Evolutionary conservation across 1,140 invertebrate genomes (phyloP), one percentile per base, ranked within the genome.

Genomic region (Zaprionus inermis): DNA sequence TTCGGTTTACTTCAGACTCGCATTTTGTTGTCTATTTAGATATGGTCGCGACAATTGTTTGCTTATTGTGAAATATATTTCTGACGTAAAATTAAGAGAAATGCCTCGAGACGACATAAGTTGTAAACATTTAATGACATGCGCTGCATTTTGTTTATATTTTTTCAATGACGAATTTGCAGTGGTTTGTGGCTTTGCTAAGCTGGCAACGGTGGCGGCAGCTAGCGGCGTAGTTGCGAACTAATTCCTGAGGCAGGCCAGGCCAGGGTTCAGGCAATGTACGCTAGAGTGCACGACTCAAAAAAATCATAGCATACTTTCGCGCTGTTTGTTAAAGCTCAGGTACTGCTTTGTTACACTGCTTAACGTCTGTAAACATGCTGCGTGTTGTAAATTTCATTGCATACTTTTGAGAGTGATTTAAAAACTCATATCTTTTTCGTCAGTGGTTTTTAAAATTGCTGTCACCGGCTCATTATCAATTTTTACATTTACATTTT

Each of bases 11-110:
- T 49, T 11, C 44, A 49, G 44, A 20, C 16, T 49, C 10, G n/a
- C 7, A 12, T 49, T 49, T 22, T 11, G 18, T 49, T 20, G 1
- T 5, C 44, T 49, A 12, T 49, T 49, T 49, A 5, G 52, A 16
- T 65, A n/a, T 20, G 10, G 52, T 32, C 28, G 36, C 16, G 28
- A 56, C 51, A 65, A 2, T 46, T 64, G 12, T 11, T 14, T 56
- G 24, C 28, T 56, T 65, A 12, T 65, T 52, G 28, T 46, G 63
- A 56, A 65, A 65, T 65, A 18, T 59, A 10, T 18, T 22, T 14
- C 14, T 9, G 16, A 20, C 28, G 10, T 14, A 0, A 5, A 28
- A 30, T 9, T 46, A 20, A 22, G 44, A 49, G 18, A 49, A 22
- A 14, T 11, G 24, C 30, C 41, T 24, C 28, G 30, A 52, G 11